Evolutionary conservation across 2,888 invertebrate species (phyloP).

Genomic region (Drosophila mercatorum): DNA sequence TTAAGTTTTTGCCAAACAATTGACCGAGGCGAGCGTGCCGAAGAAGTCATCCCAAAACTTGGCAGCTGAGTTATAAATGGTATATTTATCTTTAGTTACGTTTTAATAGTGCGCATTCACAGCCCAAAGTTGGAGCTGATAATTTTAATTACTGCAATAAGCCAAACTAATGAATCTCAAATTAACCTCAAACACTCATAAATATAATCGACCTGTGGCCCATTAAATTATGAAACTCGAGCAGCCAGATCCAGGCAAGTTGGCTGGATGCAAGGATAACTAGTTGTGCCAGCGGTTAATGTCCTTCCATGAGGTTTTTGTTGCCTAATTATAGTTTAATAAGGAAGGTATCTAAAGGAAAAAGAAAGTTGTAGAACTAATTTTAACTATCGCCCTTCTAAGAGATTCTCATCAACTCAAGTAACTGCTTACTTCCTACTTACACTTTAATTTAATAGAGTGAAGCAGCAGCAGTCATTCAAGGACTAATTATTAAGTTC

Average conservation of each 20-base stretch:
- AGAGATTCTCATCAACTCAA: neutral
- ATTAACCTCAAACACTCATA: slow-evolving; percentile 24
- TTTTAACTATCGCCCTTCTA: neutral
- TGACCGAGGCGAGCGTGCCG: slow-evolving; percentile 16
- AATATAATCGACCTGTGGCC: slow-evolving; percentile 16
- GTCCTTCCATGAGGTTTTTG: neutral
- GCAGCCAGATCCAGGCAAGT: neutral
- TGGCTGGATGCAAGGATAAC: neutral
- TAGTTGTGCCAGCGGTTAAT: neutral
- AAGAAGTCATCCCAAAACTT: slow-evolving; percentile 30
- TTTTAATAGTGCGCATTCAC: slow-evolving; percentile 36
- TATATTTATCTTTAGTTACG: slow-evolving; percentile 48
- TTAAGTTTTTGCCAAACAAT: slow-evolving; percentile 42
- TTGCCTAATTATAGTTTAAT: neutral
- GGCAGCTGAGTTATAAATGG: slow-evolving; percentile 55
- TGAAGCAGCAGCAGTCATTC: too few species aligned
- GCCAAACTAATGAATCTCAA: slow-evolving; percentile 31
- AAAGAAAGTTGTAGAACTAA: neutral
- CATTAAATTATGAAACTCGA: slow-evolving; percentile 1
- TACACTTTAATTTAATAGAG: too few species aligned
- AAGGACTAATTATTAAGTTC: too few species aligned
- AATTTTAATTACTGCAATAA: slow-evolving; percentile 50
- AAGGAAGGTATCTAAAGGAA: neutral
- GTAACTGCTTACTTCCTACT: too few species aligned
- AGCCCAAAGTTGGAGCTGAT: slow-evolving; percentile 31